Evolutionary conservation across 2,888 invertebrate genomes (phyloP), one percentile per base, ranked within the genome.

Genomic region (Oasisia sp.): DNA sequence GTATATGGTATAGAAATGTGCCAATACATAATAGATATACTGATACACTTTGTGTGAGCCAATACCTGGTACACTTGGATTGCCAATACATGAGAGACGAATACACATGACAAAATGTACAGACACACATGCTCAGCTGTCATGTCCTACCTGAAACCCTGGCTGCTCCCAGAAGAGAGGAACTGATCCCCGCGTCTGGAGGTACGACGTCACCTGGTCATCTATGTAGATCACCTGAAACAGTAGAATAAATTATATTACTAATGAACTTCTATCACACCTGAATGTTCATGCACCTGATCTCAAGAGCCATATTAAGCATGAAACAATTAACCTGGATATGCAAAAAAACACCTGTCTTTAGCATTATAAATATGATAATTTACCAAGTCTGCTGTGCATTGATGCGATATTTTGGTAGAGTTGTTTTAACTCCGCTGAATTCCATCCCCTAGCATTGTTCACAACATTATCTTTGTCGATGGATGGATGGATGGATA

Each of bases 121-220:
- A 19, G 56, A 38, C 4, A 38, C 38, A 50, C 14, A 14, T 74
- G 74, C 74, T 27, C 27, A 14, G 14, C 74, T 0, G 3, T 2
- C 19, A 7, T 27, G 50, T 45, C 27, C 94, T 95, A 99, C 99
- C 97, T 97, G 94, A 19, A 99, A 98, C 14, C 99, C 99, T 0
- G 99, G 99, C 96, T 99, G 99, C 96, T 99, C 99, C 99, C 99
- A 99, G 97, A 99, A 99, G 38, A 99, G 97, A 0, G 99, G 99
- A 0, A 99, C 99, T 0, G 99, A 99, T 0, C 99, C 99, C 94
- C 99, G 97, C 0, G 99, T 99, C 97, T 97, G 97, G 19, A 99
- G 97, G 93, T 94, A 96, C 2, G 96, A 96, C 27, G 95, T 97
- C 7, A 99, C 97, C 95, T 98, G 98, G 95, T 98, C 98, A 96